Conservation (phyloP, 2,888 invertebrate genomes). For the Lymantria monacha region DNA sequence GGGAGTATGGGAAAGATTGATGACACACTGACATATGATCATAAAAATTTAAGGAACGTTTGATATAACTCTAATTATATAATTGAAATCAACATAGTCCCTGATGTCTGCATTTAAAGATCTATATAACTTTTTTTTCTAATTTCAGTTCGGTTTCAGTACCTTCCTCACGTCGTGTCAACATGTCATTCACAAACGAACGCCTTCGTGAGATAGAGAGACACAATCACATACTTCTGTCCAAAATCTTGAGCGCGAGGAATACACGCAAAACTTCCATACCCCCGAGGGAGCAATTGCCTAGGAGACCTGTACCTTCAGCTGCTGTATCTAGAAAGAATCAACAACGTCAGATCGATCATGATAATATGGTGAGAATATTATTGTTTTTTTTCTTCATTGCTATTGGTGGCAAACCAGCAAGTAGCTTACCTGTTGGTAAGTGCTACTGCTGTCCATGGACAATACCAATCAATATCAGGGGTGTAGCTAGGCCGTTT, state of each 20-base stretch:
- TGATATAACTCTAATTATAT: no score
- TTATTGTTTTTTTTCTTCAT: neutral
- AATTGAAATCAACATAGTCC: no score
- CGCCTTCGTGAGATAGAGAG: slow-evolving; percentile 83
- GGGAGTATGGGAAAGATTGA: no score
- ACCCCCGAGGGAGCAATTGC: slow-evolving; percentile 37
- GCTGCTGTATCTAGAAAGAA: slow-evolving; percentile 78
- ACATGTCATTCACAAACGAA: slow-evolving; percentile 83
- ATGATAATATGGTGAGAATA: slow-evolving; percentile 78
- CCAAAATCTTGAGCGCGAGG: slow-evolving; percentile 79
- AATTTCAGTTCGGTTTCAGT: slow-evolving; percentile 57
- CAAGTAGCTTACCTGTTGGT: no score
- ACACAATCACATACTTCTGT: slow-evolving; percentile 81
- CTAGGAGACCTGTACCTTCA: slow-evolving; percentile 50
- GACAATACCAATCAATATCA: no score
- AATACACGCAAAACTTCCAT: slow-evolving; percentile 60
- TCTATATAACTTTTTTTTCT: no score
- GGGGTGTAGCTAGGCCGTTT: no score
- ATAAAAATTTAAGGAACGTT: no score
- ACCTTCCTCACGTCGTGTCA: slow-evolving; percentile 55
- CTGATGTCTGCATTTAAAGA: no score
- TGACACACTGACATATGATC: no score
- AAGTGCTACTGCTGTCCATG: no score
- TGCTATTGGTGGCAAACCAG: no score
- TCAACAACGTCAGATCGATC: slow-evolving; percentile 80